phyloP scores from a whole-genome alignment of 2,113 vertebrate species.

The Mesitornis unicolor region DNA sequence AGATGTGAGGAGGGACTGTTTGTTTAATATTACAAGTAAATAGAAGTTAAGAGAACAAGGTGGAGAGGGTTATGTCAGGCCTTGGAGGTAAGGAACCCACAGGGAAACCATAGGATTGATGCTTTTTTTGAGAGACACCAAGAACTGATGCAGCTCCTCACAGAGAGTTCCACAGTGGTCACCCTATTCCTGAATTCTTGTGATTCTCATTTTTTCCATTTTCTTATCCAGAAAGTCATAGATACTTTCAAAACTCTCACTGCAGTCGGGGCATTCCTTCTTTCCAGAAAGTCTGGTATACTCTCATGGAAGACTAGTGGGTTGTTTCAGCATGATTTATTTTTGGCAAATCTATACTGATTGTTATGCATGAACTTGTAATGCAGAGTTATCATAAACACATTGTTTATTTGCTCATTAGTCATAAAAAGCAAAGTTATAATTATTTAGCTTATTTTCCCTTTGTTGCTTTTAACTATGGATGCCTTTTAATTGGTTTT shows the following conservation, averaged over 20 bases:
- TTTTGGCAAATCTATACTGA: neutral
- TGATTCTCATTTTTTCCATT: neutral
- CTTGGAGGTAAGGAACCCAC: neutral
- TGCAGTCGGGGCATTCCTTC: neutral
- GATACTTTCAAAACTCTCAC: neutral
- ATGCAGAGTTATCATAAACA: neutral
- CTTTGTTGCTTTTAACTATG: neutral
- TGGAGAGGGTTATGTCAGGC: fast-evolving
- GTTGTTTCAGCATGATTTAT: neutral
- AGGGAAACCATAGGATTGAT: neutral
- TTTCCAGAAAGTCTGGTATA: neutral
- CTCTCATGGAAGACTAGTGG: neutral
- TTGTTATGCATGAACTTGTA: neutral
- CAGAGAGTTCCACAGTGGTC: neutral
- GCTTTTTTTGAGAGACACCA: neutral
- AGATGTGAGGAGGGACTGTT: fast-evolving
- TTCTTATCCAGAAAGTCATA: neutral
- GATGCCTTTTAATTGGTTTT: neutral
- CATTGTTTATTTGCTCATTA: neutral
- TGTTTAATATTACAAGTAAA: neutral
- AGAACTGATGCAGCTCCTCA: neutral
- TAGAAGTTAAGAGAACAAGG: neutral
- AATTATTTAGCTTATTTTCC: neutral
- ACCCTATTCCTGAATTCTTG: neutral
- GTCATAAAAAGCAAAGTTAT: neutral